A percentile compares a stretch with the other conserved stretches of the same genome.
Evolutionary conservation across 1,140 invertebrate species (phyloP).

Genomic region (Drosophila leontia): DNA sequence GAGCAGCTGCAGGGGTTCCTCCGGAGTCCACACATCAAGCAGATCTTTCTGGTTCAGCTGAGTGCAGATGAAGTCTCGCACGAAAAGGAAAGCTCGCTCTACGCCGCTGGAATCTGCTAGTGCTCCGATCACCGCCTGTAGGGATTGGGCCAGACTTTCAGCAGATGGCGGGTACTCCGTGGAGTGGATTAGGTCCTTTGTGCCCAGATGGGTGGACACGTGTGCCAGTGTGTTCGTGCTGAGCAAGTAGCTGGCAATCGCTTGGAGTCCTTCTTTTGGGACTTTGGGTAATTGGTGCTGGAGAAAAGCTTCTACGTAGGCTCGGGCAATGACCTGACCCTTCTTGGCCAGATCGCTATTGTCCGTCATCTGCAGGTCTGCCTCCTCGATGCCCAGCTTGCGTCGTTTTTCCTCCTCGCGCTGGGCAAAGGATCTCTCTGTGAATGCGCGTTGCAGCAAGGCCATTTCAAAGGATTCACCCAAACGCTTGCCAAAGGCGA

Average conservation of each 20-base stretch:
- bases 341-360: constrained; percentile 89
- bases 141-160: constrained; percentile 89
- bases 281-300: constrained; percentile 89
- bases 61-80: constrained; percentile 94
- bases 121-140: constrained; percentile 93
- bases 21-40: constrained; percentile 92
- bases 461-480: constrained; percentile 92
- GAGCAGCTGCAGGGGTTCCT: constrained; percentile 91
- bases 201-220: constrained; percentile 90
- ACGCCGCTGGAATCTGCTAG: constrained; percentile 88
- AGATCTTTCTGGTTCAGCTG: constrained; percentile 93
- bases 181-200: constrained; percentile 92
- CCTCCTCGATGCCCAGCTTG: constrained; percentile 89
- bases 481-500: constrained; percentile 93
- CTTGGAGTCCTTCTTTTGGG: constrained; percentile 89
- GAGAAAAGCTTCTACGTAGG: constrained; percentile 86
- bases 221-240: constrained; percentile 89
- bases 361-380: constrained; percentile 87
- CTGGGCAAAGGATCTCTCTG: constrained; percentile 91
- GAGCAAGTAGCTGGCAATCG: constrained; percentile 88
- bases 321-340: constrained; percentile 88
- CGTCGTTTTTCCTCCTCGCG: constrained; percentile 89
- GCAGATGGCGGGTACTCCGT: constrained; percentile 91
- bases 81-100: constrained; percentile 89
- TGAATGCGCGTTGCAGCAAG: constrained; percentile 91